These are phyloP conservation scores for Enteromius thamalakanensis DNA, from an alignment of 2,797 vertebrate genomes.

Conservation along the genomic window DNA sequence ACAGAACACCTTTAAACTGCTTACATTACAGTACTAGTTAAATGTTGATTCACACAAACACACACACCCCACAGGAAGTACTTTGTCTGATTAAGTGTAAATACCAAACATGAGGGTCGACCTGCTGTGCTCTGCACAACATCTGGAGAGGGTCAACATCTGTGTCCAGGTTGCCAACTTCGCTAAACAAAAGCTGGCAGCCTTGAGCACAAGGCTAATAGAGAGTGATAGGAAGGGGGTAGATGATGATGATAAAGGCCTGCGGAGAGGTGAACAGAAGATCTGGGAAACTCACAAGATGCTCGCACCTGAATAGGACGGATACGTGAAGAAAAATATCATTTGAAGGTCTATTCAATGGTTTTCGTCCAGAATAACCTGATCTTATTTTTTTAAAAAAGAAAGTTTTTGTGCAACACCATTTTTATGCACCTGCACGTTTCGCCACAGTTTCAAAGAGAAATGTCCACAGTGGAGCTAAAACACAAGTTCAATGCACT, in stretches of 20 bases:
- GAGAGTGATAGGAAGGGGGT: constrained; percentile 27
- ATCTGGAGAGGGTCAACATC: constrained; percentile 51
- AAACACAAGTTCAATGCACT: too few relatives aligned
- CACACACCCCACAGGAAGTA: constrained; percentile 39
- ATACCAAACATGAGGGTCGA: constrained; percentile 49
- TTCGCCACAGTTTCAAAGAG: too few relatives aligned
- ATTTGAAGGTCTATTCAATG: neutral
- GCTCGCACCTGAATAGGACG: neutral
- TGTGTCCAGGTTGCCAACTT: constrained; percentile 40
- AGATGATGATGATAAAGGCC: constrained; percentile 31
- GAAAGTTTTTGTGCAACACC: too few relatives aligned
- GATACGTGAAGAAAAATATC: neutral
- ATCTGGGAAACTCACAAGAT: constrained; percentile 2
- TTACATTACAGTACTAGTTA: neutral
- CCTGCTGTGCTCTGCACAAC: constrained; percentile 44
- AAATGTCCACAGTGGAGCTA: too few relatives aligned
- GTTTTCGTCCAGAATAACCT: neutral
- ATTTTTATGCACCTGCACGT: too few relatives aligned
- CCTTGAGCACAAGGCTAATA: constrained; percentile 10
- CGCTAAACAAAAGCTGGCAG: constrained; percentile 42
- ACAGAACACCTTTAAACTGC: neutral
- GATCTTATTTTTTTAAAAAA: too few relatives aligned
- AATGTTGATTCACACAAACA: constrained; percentile 7
- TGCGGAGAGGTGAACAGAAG: constrained; percentile 9
- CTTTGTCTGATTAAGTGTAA: constrained; percentile 44